Percentiles rank a stretch among this genome's conserved stretches.
phyloP scores from a whole-genome alignment of 2,888 invertebrate genomes.

The Liopterus haemorrhoidalis region DNA sequence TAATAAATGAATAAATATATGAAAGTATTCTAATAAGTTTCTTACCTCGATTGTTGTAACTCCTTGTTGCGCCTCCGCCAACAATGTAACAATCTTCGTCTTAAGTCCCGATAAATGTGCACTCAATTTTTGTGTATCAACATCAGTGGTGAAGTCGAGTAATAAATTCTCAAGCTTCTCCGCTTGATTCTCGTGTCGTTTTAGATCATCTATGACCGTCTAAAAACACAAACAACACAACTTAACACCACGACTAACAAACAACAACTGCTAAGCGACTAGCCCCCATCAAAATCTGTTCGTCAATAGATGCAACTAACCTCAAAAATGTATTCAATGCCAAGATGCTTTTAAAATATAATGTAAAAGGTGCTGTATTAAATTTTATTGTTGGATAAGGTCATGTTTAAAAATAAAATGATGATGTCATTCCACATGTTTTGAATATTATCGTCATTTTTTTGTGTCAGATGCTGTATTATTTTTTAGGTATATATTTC shows the following conservation, averaged over 20 bases:
- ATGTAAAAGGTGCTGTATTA: neutral
- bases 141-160: slow-evolving; percentile 58
- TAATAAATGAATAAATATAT: neutral
- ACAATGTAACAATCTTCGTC: slow-evolving; percentile 58
- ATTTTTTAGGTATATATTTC: slow-evolving; percentile 14
- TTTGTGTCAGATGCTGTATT: slow-evolving; percentile 16
- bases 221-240: slow-evolving; percentile 42
- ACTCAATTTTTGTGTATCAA: slow-evolving; percentile 55
- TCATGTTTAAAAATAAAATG: slow-evolving; percentile 34
- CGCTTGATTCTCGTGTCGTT: slow-evolving; percentile 62
- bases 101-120: slow-evolving; percentile 55
- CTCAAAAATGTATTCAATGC: neutral
- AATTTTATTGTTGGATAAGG: slow-evolving; percentile 24
- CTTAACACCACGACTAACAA: neutral
- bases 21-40: slow-evolving; percentile 14
- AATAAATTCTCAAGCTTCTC: slow-evolving; percentile 58
- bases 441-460: slow-evolving; percentile 16
- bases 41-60: slow-evolving; percentile 48
- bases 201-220: slow-evolving; percentile 65
- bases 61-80: slow-evolving; percentile 65
- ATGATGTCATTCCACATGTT: slow-evolving; percentile 33
- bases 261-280: neutral
- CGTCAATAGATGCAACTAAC: neutral
- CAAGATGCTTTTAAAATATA: neutral
- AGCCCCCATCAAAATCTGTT: neutral